Conservation (phyloP, 2,888 invertebrate species). For the Xanthia togata region DNA sequence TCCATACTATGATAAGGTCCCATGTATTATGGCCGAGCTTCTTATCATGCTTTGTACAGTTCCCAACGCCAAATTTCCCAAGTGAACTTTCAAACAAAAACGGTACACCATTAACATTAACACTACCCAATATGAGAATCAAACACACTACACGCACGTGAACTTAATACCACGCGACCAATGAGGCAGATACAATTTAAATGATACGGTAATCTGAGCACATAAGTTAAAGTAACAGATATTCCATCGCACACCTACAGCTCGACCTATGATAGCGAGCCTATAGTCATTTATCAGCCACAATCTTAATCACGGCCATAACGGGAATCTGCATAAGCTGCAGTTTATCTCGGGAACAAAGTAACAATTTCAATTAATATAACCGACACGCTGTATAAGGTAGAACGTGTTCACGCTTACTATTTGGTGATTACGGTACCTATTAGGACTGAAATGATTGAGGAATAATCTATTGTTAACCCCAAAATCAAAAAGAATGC, state of each 20-base stretch:
- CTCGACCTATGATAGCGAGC: conserved; percentile 53
- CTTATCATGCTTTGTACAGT: neutral
- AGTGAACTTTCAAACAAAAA: neutral
- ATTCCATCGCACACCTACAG: conserved; percentile 58
- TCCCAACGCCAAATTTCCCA: neutral
- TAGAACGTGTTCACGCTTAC: conserved; percentile 16
- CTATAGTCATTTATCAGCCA: conserved; percentile 55
- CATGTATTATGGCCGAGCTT: neutral
- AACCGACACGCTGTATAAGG: conserved; percentile 15
- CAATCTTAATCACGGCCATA: conserved; percentile 58
- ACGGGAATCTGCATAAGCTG: conserved; percentile 59
- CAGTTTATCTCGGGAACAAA: conserved; percentile 53
- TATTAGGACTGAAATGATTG: neutral
- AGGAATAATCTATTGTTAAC: neutral
- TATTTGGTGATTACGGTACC: neutral
- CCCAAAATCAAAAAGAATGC: neutral
- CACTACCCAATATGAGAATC: conserved; percentile 13
- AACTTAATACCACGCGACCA: conserved; percentile 50
- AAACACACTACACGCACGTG: conserved; percentile 27
- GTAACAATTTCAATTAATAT: conserved; percentile 59
- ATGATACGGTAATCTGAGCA: conserved; percentile 60
- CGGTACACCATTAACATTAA: conserved; percentile 1
- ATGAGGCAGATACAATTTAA: conserved; percentile 58
- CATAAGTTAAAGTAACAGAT: conserved; percentile 60
- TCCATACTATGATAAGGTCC: neutral